These are phyloP conservation scores for Catocala sponsa DNA, from an alignment of 2,888 invertebrate species.

Conservation along the genomic window DNA sequence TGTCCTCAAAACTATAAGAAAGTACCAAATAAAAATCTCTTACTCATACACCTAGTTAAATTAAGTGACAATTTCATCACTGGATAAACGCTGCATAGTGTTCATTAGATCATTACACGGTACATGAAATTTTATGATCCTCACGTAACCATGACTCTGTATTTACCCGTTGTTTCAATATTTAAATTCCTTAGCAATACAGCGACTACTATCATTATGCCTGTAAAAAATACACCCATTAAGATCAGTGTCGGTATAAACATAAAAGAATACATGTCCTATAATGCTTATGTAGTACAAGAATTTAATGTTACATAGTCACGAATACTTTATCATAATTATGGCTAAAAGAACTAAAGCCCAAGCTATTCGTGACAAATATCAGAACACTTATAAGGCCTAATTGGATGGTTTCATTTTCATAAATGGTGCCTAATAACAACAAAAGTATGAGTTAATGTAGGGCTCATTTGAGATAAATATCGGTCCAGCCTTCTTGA, in stretches of 20 bases:
- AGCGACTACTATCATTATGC: too few species aligned
- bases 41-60: too few species aligned
- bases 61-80: too few species aligned
- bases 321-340: slow-evolving; percentile 50
- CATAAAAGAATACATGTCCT: slow-evolving; percentile 11
- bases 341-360: slow-evolving; percentile 31
- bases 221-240: too few species aligned
- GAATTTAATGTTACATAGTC: slow-evolving; percentile 38
- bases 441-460: slow-evolving; percentile 18
- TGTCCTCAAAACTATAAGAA: too few species aligned
- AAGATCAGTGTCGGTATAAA: background rate
- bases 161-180: too few species aligned
- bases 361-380: slow-evolving; percentile 46
- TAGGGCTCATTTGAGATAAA: slow-evolving; percentile 2
- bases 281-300: slow-evolving; percentile 1
- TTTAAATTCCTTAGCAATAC: too few species aligned
- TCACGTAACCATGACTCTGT: too few species aligned
- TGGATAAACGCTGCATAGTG: too few species aligned
- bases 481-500: slow-evolving; percentile 1
- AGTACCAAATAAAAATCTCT: too few species aligned
- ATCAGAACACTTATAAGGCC: slow-evolving; percentile 35
- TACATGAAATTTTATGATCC: too few species aligned
- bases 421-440: slow-evolving; percentile 40
- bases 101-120: too few species aligned
- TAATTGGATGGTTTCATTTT: slow-evolving; percentile 53